Base-by-base conservation (phyloP, 2,113 vertebrate species). In the Malurus elegans region DNA sequence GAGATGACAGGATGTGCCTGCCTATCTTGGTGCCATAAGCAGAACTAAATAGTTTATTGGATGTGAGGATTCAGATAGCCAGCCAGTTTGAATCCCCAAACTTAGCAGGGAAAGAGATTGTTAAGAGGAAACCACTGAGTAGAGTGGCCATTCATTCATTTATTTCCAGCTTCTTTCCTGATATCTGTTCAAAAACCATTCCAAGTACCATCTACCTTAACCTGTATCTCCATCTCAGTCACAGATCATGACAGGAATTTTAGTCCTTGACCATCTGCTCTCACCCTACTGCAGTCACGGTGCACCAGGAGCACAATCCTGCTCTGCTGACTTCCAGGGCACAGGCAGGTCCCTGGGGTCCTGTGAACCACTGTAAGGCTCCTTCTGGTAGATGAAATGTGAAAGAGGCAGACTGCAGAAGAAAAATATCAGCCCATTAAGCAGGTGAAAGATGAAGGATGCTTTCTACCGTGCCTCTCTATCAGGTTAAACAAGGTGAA, bases 71-170 rank as follows among this genome's bases (percentile, higher is more conserved):
- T 61, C 76, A 82, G 18, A 5, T 64, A 60, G 28, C 14, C 47
- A 38, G 24, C 12, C 0, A 0, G 21, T 54, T 34, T 67, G 42
- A 48, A 54, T 36, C 6, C n/a, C 5, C 25, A 60, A n/a, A 70
- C 2, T 40, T 45, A 50, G 0, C 34, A 65, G 18, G 1, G 12
- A 11, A 84, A 45, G 25, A 70, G 6, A 2, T 20, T 71, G 6
- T 14, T 70, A 32, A 40, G 60, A 74, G 9, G 40, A 88, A 50
- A 47, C 4, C 9, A 25, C 3, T 13, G 6, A 25, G 17, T 29
- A 44, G 58, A 54, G 23, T 50, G 0, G 12, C 3, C 31, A 9
- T 45, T 69, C 8, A 20, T 78, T 69, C 29, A 50, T 45, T 45
- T 19, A 44, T 47, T 47, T 40, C 16, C 18, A 54, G 15, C 19